A percentile compares a stretch with the other conserved stretches of the same genome.
Evolutionary conservation across 2,113 vertebrate genomes (phyloP).

Genomic region (Circaetus cinerascens): DNA sequence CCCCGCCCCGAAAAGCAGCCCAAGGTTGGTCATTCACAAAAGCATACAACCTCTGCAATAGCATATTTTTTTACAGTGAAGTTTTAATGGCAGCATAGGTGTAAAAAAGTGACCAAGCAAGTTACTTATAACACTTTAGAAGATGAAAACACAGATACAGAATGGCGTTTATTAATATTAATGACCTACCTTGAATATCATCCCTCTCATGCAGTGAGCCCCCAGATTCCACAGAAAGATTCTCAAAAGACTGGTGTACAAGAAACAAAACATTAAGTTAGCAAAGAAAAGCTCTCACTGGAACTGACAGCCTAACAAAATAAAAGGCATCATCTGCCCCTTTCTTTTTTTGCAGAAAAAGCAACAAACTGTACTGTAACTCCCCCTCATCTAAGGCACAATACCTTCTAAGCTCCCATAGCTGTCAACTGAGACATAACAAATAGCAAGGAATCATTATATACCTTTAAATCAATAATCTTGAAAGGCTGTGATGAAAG

Average conservation of each 20-base stretch:
- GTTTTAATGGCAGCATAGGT: neutral
- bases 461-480: neutral
- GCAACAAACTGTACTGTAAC: neutral
- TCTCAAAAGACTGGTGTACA: slow-evolving; percentile 87
- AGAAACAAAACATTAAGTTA: slow-evolving; percentile 61
- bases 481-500: neutral
- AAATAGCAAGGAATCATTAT: neutral
- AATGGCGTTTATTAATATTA: neutral
- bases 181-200: slow-evolving; percentile 79
- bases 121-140: neutral
- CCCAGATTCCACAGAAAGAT: slow-evolving; percentile 88
- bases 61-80: neutral
- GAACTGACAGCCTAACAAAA: neutral
- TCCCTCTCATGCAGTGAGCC: slow-evolving; percentile 88
- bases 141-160: neutral
- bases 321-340: neutral
- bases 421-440: neutral
- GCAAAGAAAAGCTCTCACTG: neutral
- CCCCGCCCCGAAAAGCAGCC: rapidly evolving
- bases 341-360: neutral
- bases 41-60: neutral
- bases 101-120: neutral
- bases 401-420: neutral
- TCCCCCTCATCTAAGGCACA: neutral
- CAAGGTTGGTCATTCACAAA: neutral